Percentiles rank a stretch among this genome's conserved stretches.
phyloP scores from a whole-genome alignment of 2,888 invertebrate genomes.

The Halictus quadricinctus region DNA sequence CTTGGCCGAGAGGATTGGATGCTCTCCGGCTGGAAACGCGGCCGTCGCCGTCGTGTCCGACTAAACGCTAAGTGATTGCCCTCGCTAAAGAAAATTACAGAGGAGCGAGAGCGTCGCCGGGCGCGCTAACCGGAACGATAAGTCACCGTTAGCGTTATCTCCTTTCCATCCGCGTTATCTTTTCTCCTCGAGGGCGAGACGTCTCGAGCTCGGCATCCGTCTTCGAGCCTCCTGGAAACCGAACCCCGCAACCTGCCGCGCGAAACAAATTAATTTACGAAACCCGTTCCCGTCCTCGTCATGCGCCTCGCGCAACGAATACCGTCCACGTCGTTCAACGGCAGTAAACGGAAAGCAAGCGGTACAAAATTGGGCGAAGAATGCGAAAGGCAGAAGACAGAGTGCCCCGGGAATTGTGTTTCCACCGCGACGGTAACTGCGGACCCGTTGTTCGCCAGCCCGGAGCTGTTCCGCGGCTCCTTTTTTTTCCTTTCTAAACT shows the following conservation, averaged over 20 bases:
- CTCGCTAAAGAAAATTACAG: conserved; percentile 55
- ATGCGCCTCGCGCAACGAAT: conserved; percentile 13
- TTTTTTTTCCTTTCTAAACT: conserved; percentile 50
- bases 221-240: conserved; percentile 7
- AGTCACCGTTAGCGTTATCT: conserved; percentile 47
- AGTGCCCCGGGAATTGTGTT: conserved; percentile 20
- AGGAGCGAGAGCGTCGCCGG: conserved; percentile 27
- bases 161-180: conserved; percentile 39
- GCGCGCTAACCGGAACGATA: conserved; percentile 42
- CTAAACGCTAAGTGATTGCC: conserved; percentile 53
- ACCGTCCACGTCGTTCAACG: not conserved
- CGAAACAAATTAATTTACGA: conserved; percentile 60
- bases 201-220: conserved; percentile 36
- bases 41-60: conserved; percentile 19
- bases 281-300: not conserved
- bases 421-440: conserved; percentile 22
- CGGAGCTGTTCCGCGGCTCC: conserved; percentile 17
- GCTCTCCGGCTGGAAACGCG: not conserved
- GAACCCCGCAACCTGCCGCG: not conserved
- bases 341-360: not conserved
- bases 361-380: conserved; percentile 19
- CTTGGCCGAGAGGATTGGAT: not conserved
- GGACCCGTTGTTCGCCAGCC: conserved; percentile 53
- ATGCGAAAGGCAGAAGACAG: not conserved
- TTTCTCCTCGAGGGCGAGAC: conserved; percentile 24